phyloP scores from a whole-genome alignment of 2,888 invertebrate species.

The Drosophila leonis region DNA sequence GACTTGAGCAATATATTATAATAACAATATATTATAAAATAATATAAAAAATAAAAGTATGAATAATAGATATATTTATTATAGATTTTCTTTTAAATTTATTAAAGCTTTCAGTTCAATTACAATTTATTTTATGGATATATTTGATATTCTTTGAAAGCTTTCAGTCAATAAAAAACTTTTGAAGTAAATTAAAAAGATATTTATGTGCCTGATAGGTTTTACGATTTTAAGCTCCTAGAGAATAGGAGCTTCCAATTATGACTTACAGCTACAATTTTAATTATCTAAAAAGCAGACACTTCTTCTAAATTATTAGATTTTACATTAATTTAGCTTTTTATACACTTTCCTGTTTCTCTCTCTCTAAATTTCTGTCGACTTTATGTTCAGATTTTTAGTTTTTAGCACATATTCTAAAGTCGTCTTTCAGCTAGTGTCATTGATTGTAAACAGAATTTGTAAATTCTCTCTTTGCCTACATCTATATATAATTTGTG shows the following conservation, averaged over 20 bases:
- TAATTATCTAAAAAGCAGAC: neutral
- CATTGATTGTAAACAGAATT: slow-evolving; percentile 15
- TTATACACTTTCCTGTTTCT: neutral
- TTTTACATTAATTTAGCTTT: neutral
- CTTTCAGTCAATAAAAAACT: neutral
- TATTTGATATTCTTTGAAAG: neutral
- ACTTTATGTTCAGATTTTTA: neutral
- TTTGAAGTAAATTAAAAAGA: neutral
- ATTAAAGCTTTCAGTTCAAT: neutral
- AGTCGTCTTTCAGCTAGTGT: slow-evolving; percentile 24
- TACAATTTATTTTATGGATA: neutral
- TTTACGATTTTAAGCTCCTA: neutral
- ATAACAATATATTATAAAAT: neutral
- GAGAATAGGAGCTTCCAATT: neutral
- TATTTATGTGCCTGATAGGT: neutral
- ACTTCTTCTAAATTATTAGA: neutral
- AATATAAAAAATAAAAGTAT: neutral
- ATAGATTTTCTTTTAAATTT: too few relatives aligned
- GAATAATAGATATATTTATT: neutral
- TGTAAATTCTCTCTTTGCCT: slow-evolving; percentile 20
- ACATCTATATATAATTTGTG: slow-evolving; percentile 30
- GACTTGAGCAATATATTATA: too few relatives aligned
- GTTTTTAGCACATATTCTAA: neutral
- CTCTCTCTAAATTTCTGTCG: neutral
- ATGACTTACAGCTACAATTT: too few relatives aligned